Base-by-base conservation (phyloP, 2,113 vertebrate species). In the Pygoscelis antarcticus region DNA sequence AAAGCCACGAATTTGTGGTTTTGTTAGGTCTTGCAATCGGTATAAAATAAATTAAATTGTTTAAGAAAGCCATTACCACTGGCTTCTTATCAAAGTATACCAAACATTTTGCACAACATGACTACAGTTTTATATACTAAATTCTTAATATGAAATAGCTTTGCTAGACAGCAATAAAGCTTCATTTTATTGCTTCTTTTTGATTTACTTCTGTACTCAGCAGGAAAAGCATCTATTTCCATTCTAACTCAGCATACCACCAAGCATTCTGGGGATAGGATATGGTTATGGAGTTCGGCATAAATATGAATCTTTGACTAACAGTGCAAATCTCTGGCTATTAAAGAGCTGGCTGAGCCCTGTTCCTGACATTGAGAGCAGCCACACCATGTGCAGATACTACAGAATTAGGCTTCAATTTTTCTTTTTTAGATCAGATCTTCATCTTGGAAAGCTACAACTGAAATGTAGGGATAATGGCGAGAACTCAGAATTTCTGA, bases 151-250 rank as follows among this genome's bases (percentile, higher is more conserved):
- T 0, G 11, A 95, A 95, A 93, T 72, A 93, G 49, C 58, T 91
- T 91, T 91, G 30, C 91, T 84, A 91, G 77, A 65, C 61, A 89
- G 77, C 57, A 95, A 36, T 4, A 18, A 96, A 95, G 3, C 30
- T 94, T 89, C 69, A 44, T 93, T 94, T 96, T 87, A 90, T 85
- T 87, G 10, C 78, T 91, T 96, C 61, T 47, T 94, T 95, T 96
- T 94, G 47, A 95, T 93, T 96, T 94, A 87, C 44, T 89, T 91
- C 69, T 89, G 16, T 68, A 30, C 77, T 96, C 60, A 89, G 74
- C 87, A 87, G 55, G 74, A 91, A 91, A 84, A 85, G 11, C 30
- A 87, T 79, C 89, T 89, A 71, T 79, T 89, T 80, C 34, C 19
- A 19, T 95, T 91, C 60, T 44, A 82, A 57, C 52, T 87, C 81